Base-by-base conservation (phyloP, 2,888 invertebrate genomes). In the Diplazon laetatorius region DNA sequence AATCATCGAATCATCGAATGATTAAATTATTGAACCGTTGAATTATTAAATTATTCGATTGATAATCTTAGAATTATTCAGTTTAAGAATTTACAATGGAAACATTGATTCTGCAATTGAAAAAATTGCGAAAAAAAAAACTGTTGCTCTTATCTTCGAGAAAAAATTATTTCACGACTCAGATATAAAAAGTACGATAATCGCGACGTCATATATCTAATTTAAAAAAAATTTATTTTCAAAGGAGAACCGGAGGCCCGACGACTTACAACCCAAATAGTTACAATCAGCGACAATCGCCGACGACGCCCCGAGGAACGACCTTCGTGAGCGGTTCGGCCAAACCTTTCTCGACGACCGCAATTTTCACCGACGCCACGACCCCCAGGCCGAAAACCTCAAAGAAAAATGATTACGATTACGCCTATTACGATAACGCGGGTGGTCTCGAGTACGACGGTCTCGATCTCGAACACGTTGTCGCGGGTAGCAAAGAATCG, bases 361-460 rank as follows among this genome's bases (percentile, higher is more conserved):
- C 87, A 20, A 86, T 84, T 71, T 87, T 89, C n/a, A 81, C 84
- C 44, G 85, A 86, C 48, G 85, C 85, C 9, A 91, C 92, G 30
- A 89, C 91, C 9, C 82, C 86, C 12, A 89, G 86, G 39, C 83
- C 89, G 6, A 92, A 92, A 35, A 91, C 91, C 42, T 92, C 91
- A 25, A 91, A 90, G 85, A 94, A 92, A 85, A 93, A 93, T 82
- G 94, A 94, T 81, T 97, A 97, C 87, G 97, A 97, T 89, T 97
- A 97, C 86, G 96, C 96, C 3, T 97, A 97, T 87, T 97, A 97
- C 86, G 97, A 96, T 88, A 94, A 94, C 72, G 94, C 93, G 62
- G 92, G 90, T 20, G 87, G 88, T 1, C 75, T 90, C 0, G 91
- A 92, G 74, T 92, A 92, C 83, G 92, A 92, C 60, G 90, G 88